Evolutionary conservation across 2,888 invertebrate genomes (phyloP).

Genomic region (Drosophila stalkeri): DNA sequence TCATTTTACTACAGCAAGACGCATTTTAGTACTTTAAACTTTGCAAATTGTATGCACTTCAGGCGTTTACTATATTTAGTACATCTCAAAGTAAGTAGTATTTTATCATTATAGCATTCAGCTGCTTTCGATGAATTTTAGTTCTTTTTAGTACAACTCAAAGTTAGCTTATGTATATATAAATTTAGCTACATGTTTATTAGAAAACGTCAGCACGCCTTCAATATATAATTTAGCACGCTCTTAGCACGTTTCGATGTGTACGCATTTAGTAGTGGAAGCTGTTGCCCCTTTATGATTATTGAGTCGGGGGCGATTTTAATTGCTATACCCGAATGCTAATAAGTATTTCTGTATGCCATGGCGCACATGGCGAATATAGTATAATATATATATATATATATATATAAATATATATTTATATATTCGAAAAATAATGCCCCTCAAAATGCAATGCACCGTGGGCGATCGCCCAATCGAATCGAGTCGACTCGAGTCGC

Average conservation of each 20-base stretch:
- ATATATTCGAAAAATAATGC: conserved; percentile 27
- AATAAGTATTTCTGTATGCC: conserved; percentile 50
- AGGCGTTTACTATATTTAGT: background rate
- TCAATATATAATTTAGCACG: conserved; percentile 12
- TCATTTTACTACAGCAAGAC: background rate
- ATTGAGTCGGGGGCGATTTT: conserved; percentile 42
- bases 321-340: conserved; percentile 39
- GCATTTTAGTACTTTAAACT: background rate
- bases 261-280: background rate
- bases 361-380: conserved; percentile 42
- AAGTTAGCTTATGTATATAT: background rate
- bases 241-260: conserved; percentile 7
- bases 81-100: no score
- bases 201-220: background rate
- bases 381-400: background rate
- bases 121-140: background rate
- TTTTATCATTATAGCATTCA: background rate
- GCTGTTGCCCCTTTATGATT: conserved; percentile 8
- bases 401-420: conserved; percentile 5
- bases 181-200: background rate
- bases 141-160: background rate
- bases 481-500: conserved; percentile 13
- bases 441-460: conserved; percentile 24
- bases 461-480: conserved; percentile 42
- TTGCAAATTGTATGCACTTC: background rate